Conservation (phyloP, 2,113 vertebrate species). For the Calidris pygmaea region DNA sequence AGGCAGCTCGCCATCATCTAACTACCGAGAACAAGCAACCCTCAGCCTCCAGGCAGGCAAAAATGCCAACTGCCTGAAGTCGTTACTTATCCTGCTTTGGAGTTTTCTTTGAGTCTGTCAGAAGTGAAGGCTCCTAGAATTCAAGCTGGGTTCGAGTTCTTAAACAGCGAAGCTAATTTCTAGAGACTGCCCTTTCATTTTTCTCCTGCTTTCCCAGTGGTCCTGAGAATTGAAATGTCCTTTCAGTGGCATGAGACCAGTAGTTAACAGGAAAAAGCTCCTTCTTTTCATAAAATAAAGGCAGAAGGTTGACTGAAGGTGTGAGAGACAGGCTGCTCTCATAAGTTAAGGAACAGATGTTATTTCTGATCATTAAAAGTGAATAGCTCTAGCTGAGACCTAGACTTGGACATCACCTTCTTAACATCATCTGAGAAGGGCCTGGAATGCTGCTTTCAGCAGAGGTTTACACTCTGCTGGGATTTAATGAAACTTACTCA, state of each 20-base stretch:
- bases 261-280: conserved; percentile 57
- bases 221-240: background rate
- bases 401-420: background rate
- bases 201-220: background rate
- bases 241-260: conserved; percentile 8
- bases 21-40: conserved; percentile 1
- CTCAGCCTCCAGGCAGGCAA: background rate
- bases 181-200: background rate
- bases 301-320: background rate
- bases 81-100: background rate
- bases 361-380: background rate
- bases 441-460: conserved; percentile 72
- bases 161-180: background rate
- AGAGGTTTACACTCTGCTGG: conserved; percentile 68
- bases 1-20: background rate
- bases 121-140: background rate
- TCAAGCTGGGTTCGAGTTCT: background rate
- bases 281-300: conserved; percentile 49
- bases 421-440: conserved; percentile 61
- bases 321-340: background rate
- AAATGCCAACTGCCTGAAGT: conserved; percentile 8
- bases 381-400: background rate
- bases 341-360: background rate
- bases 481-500: conserved; percentile 56
- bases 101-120: background rate